These are phyloP conservation scores for Porites evermanni DNA, from an alignment of 92 coral and sea anemone genomes.

Conservation along the genomic window DNA sequence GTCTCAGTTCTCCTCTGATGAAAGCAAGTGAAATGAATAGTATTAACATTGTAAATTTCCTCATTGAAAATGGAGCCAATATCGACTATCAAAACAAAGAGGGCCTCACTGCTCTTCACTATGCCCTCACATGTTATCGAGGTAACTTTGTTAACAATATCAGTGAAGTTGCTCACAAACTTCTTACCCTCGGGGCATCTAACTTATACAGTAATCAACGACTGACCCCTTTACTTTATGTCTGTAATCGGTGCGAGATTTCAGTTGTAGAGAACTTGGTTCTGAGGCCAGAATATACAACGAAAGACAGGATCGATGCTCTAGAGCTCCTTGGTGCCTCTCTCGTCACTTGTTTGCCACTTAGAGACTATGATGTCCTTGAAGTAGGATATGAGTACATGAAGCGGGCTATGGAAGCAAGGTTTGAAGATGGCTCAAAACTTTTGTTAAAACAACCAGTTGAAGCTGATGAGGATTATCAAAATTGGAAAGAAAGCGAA, in stretches of 20 bases:
- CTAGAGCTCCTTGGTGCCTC: constrained; percentile 80
- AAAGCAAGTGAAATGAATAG: no score
- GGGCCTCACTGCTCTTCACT: not conserved
- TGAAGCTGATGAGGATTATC: constrained; percentile 63
- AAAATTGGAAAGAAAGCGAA: constrained; percentile 64
- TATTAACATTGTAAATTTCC: no score
- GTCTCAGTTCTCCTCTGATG: no score
- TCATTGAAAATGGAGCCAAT: no score
- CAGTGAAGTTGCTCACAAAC: constrained; percentile 34
- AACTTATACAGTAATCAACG: not conserved
- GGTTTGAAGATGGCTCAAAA: constrained; percentile 30
- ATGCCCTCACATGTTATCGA: not conserved
- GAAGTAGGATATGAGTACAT: constrained; percentile 46
- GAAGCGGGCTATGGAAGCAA: constrained; percentile 61
- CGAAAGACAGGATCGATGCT: constrained; percentile 45
- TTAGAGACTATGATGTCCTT: no score
- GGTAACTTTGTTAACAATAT: constrained; percentile 56
- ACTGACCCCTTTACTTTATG: no score
- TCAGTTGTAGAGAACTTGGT: constrained; percentile 71
- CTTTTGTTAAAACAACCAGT: constrained; percentile 31
- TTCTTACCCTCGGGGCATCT: not conserved
- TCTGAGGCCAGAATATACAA: constrained; percentile 40
- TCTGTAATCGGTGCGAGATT: constrained; percentile 55
- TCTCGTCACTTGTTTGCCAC: no score
- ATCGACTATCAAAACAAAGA: not conserved